Conservation (phyloP, 2,797 vertebrate species). For the Clarias pachynema region DNA sequence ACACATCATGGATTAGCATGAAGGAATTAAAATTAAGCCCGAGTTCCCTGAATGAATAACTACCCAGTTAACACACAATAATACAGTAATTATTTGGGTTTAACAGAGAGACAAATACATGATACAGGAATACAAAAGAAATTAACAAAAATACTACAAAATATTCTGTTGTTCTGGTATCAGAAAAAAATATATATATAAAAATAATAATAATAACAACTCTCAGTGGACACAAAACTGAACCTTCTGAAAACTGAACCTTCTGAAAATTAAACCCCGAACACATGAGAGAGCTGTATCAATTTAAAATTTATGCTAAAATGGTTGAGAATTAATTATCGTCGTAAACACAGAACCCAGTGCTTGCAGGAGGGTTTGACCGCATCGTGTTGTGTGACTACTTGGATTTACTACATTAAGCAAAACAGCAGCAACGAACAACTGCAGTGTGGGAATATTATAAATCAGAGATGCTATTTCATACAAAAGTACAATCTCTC, state of each 20-base stretch:
- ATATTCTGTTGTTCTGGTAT: too few relatives aligned
- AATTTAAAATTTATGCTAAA: neutral
- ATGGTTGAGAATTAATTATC: neutral
- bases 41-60: neutral
- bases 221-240: neutral
- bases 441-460: neutral
- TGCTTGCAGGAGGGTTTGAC: neutral
- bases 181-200: too few relatives aligned
- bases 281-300: neutral
- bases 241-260: neutral
- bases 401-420: neutral
- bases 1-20: slow-evolving; percentile 13
- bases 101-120: neutral
- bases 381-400: neutral
- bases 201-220: neutral
- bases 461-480: neutral
- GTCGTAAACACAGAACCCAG: neutral
- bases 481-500: neutral
- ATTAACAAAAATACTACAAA: neutral
- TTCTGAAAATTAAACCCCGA: neutral
- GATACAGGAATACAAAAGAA: neutral
- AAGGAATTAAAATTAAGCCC: neutral
- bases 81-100: neutral
- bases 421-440: neutral
- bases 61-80: neutral